A percentile compares a stretch with the other conserved stretches of the same genome.
These are phyloP conservation scores for Drosophila rhopaloa DNA, from an alignment of 1,140 invertebrate genomes.

Conservation along the genomic window DNA sequence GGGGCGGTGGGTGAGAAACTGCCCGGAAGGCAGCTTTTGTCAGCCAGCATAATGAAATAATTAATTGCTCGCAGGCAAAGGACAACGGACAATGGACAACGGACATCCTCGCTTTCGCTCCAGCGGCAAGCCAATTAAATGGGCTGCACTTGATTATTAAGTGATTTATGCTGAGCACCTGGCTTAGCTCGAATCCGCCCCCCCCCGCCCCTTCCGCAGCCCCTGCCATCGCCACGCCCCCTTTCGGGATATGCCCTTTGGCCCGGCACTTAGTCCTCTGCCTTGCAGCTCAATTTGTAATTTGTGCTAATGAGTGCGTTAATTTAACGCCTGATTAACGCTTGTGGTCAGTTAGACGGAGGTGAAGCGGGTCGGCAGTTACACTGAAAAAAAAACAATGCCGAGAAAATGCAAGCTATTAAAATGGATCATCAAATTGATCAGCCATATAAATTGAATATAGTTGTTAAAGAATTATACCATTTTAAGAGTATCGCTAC, in stretches of 20 bases:
- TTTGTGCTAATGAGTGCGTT: constrained; percentile 82
- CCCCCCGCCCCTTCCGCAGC: not conserved
- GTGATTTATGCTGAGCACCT: constrained; percentile 80
- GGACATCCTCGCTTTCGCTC: constrained; percentile 18
- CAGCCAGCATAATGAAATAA: constrained; percentile 63
- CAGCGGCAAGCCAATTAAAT: constrained; percentile 71
- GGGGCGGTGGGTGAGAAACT: not conserved
- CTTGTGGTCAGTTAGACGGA: constrained; percentile 45
- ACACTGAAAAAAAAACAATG: not conserved
- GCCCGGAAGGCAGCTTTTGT: constrained; percentile 54
- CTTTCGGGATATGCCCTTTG: constrained; percentile 13
- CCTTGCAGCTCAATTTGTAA: constrained; percentile 74
- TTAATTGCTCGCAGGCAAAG: constrained; percentile 57
- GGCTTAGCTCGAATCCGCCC: constrained; percentile 41
- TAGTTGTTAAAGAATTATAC: no score
- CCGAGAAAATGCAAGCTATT: no score
- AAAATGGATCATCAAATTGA: no score
- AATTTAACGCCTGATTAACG: constrained; percentile 82
- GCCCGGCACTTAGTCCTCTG: constrained; percentile 36
- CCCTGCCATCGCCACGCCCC: not conserved
- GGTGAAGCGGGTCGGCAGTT: not conserved
- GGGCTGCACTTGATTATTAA: constrained; percentile 78
- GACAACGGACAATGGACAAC: constrained; percentile 16
- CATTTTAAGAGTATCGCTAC: no score
- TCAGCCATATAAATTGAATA: no score